A percentile compares a stretch with the other conserved stretches of the same genome.
These are phyloP conservation scores for Smithornis capensis DNA, from an alignment of 2,113 vertebrate species.

Conservation along the genomic window DNA sequence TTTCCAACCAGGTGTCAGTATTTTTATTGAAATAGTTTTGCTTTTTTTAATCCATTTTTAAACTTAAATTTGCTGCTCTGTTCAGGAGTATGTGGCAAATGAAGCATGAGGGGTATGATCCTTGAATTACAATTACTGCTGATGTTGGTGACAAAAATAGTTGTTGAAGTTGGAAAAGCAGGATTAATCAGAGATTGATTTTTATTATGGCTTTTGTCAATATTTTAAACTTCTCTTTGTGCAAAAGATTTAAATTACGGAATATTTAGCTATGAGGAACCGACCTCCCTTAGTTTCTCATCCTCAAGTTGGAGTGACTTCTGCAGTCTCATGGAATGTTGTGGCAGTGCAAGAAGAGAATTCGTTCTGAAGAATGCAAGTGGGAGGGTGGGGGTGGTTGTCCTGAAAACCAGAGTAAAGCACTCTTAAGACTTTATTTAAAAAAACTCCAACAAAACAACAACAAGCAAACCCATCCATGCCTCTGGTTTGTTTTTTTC, in stretches of 20 bases:
- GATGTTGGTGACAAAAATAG: not conserved
- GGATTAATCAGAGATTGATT: not conserved
- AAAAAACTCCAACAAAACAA: not conserved
- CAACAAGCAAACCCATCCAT: accelerated
- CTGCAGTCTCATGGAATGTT: not conserved
- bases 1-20: not conserved
- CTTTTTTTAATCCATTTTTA: not conserved
- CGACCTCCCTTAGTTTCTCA: not conserved
- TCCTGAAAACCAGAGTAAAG: conserved; percentile 8
- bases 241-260: not conserved
- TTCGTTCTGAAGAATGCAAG: conserved; percentile 24
- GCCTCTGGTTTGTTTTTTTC: too few species aligned
- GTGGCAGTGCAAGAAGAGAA: not conserved
- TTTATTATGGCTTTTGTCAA: not conserved
- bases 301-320: not conserved
- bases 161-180: not conserved
- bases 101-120: not conserved
- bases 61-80: not conserved
- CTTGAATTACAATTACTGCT: not conserved
- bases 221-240: not conserved
- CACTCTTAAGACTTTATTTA: not conserved
- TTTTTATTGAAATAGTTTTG: not conserved
- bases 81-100: not conserved
- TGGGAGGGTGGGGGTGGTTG: not conserved
- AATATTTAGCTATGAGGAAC: not conserved